Conservation (phyloP, 2,888 invertebrate species). For the Drosophila leonis region DNA sequence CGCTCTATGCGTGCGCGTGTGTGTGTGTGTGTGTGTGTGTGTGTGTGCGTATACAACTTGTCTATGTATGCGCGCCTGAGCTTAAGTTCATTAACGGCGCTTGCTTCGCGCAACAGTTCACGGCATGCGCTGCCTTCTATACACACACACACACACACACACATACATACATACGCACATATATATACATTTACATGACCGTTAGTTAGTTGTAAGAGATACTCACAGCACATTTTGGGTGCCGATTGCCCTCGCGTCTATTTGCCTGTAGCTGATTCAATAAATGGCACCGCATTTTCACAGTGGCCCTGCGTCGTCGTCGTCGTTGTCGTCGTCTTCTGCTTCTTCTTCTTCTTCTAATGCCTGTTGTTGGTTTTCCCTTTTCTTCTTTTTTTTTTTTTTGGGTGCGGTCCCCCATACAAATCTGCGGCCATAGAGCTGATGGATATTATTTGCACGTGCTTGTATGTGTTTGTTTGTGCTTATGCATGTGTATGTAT, state of each 20-base stretch:
- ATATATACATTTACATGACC: slow-evolving; percentile 39
- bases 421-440: slow-evolving; percentile 47
- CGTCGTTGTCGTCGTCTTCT: not conserved
- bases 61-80: slow-evolving; percentile 46
- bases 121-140: slow-evolving; percentile 44
- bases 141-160: not conserved
- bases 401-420: slow-evolving; percentile 39
- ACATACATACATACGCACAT: not conserved
- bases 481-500: not conserved
- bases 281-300: slow-evolving; percentile 42
- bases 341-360: not conserved
- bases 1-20: slow-evolving; percentile 6
- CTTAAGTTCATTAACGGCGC: slow-evolving; percentile 76
- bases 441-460: slow-evolving; percentile 70
- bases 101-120: slow-evolving; percentile 73
- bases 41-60: slow-evolving; percentile 15
- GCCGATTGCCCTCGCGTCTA: slow-evolving; percentile 53
- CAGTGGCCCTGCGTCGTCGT: slow-evolving; percentile 7
- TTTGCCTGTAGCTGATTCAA: slow-evolving; percentile 32
- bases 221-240: slow-evolving; percentile 44
- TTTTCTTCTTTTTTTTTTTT: slow-evolving; percentile 5
- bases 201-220: slow-evolving; percentile 61
- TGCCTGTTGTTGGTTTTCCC: slow-evolving; percentile 38
- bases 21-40: slow-evolving; percentile 15
- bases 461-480: slow-evolving; percentile 35